Conservation (phyloP, 2,888 invertebrate genomes). For the Ypsolopha sequella region DNA sequence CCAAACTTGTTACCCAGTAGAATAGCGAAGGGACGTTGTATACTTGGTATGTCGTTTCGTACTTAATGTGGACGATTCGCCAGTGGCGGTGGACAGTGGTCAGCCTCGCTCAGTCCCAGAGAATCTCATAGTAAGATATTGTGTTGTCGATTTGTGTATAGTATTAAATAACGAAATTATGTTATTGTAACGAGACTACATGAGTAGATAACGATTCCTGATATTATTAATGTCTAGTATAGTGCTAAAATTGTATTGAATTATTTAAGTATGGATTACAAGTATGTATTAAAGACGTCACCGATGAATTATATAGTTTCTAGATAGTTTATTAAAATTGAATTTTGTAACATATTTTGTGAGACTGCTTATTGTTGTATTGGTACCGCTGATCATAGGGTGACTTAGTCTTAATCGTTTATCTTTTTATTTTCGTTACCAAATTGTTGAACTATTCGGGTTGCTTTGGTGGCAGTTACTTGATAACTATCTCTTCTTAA, state of each 20-base stretch:
- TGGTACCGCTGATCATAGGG: slow-evolving; percentile 59
- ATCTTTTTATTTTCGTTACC: slow-evolving; percentile 66
- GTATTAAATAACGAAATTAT: slow-evolving; percentile 66
- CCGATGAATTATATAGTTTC: slow-evolving; percentile 57
- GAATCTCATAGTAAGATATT: slow-evolving; percentile 63
- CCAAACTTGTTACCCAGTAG: slow-evolving; percentile 40
- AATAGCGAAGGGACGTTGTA: slow-evolving; percentile 26
- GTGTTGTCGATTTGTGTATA: slow-evolving; percentile 71
- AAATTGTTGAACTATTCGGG: slow-evolving; percentile 65
- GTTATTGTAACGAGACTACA: slow-evolving; percentile 66
- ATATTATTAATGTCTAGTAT: slow-evolving; percentile 65
- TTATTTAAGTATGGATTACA: slow-evolving; percentile 56
- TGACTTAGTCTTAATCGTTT: slow-evolving; percentile 58
- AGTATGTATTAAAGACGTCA: slow-evolving; percentile 50
- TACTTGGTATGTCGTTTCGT: slow-evolving; percentile 34
- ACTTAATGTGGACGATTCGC: slow-evolving; percentile 52
- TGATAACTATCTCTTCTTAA: slow-evolving; percentile 14
- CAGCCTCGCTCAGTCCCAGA: slow-evolving; percentile 44
- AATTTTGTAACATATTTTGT: slow-evolving; percentile 67
- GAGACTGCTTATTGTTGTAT: slow-evolving; percentile 72
- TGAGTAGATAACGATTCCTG: slow-evolving; percentile 68
- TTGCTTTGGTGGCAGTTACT: slow-evolving; percentile 59
- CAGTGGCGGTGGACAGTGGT: slow-evolving; percentile 8
- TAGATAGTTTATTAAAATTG: slow-evolving; percentile 63
- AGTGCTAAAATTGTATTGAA: slow-evolving; percentile 60